Base-by-base conservation (phyloP, 2,797 vertebrate species). In the Takifugu ocellatus region DNA sequence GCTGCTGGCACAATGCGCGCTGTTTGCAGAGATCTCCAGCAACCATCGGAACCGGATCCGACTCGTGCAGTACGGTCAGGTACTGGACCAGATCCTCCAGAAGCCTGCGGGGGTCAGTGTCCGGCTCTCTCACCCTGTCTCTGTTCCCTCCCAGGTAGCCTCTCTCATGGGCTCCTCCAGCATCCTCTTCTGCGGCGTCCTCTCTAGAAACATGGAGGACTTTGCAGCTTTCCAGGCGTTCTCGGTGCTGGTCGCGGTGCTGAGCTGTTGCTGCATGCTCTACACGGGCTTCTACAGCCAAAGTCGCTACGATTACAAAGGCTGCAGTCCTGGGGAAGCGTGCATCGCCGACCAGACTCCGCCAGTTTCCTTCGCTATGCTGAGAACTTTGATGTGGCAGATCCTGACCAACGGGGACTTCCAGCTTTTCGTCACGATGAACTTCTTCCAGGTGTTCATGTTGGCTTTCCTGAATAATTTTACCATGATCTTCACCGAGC, bases 391-490 rank as follows among this genome's bases (percentile, higher is more conserved):
- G 74, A 92, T 84, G 17, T 91, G 89, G 82, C 91, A 95, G 82
- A 94, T 97, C 58, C 44, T 96, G 50, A 82, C 78, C 27, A 92
- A 96, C 73, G 91, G 83, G 51, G 93, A 97, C 76, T 94, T 97
- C 6, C 52, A 90, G 5, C 39, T 91, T 56, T 97, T 98, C 66
- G 93, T 97, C 25, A 36, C 87, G 0, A 94, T 95, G 93, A 97
- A 95, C 89, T 97, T 95, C 81, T 95, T 93, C 73, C 95, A 96
- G 86, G 93, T 95, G 66, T 96, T 97, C 79, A 90, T 93, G 66
- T 64, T 93, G 51, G 89, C 93, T 16, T 94, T 96, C 83, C 93
- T 92, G 66, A 94, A 74, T 82, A 97, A 96, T 84, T 98, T 98
- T 66, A 93, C 94, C 79, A 91, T 97, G 79, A 97, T 97, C 70